Conservation (phyloP, 2,888 invertebrate genomes). For the Hypercompe scribonia region DNA sequence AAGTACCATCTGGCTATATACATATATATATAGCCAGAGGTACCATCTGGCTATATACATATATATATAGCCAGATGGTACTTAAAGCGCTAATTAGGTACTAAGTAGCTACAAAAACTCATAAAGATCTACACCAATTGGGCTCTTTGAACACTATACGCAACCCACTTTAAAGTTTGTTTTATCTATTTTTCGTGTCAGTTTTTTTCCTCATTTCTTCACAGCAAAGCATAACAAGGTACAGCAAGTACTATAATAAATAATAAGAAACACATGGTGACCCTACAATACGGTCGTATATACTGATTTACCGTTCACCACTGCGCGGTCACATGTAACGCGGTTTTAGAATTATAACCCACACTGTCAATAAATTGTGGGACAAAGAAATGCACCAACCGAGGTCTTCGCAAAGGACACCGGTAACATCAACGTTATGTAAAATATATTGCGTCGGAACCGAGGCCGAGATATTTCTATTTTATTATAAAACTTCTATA, state of each 20-base stretch:
- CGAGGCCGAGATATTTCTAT: conserved; percentile 42
- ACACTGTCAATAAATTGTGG: conserved; percentile 43
- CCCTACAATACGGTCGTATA: conserved; percentile 32
- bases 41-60: no score
- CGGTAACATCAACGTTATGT: conserved; percentile 32
- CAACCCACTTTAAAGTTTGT: no score
- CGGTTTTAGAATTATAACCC: conserved; percentile 45
- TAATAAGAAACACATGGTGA: conserved; percentile 13
- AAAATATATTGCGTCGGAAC: conserved; percentile 38
- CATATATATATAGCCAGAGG: no score
- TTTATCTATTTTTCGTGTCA: no score
- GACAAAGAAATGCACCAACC: conserved; percentile 48
- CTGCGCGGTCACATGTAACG: conserved; percentile 41
- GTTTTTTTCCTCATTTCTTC: no score
- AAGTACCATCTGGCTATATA: no score
- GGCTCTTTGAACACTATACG: no score
- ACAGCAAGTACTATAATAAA: background rate
- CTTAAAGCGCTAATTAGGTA: no score
- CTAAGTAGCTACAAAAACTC: no score
- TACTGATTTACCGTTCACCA: conserved; percentile 42
- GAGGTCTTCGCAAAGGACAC: conserved; percentile 36
- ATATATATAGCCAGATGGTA: no score
- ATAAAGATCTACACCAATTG: no score
- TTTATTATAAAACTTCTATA: conserved; percentile 32
- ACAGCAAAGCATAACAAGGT: no score